Base-by-base conservation (phyloP, 2,113 vertebrate species). In the Pygoscelis adeliae region DNA sequence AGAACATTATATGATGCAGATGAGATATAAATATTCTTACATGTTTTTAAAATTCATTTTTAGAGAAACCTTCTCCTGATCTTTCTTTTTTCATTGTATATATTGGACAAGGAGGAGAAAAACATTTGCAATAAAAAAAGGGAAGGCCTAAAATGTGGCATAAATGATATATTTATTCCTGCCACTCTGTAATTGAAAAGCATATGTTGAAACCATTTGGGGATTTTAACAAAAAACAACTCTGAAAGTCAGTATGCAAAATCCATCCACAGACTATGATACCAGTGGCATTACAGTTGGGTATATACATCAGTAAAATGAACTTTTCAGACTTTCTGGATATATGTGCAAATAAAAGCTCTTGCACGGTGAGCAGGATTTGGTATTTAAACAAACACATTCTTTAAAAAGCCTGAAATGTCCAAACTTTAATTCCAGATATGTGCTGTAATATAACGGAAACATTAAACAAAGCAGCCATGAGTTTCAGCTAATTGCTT, bases 61-160 rank as follows among this genome's bases (percentile, higher is more conserved):
- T 44, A 52, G 18, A 55, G 27, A 53, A 65, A 49, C 5, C 4
- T 61, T 4, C 11, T 15, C 3, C 6, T 0, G 0, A 15, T 47
- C 49, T 74, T 61, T 62, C 5, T 56, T 74, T 74, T 72, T 55
- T 65, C 7, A 13, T 74, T 55, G 4, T 12, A 4, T 49, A 3
- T 49, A 5, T 47, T 52, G 46, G 26, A 65, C 26, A 61, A 78
- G 13, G 32, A 69, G 13, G 15, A 78, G 4, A 20, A 70, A 82
- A 88, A 66, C 8, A 20, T 2, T 11, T 6, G 7, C 17, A 44
- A 29, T 22, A 38, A 65, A 50, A 79, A 61, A 29, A 27, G 2
- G 7, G 29, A 67, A 47, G 8, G 20, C 4, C 10, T 26, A 29
- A 74, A 86, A 38, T 42, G 34, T 21, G 20, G 6, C 30, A 47